A percentile compares a stretch with the other conserved stretches of the same genome.
Evolutionary conservation across 2,888 invertebrate genomes (phyloP).

Genomic region (Drosophila fungiperda): DNA sequence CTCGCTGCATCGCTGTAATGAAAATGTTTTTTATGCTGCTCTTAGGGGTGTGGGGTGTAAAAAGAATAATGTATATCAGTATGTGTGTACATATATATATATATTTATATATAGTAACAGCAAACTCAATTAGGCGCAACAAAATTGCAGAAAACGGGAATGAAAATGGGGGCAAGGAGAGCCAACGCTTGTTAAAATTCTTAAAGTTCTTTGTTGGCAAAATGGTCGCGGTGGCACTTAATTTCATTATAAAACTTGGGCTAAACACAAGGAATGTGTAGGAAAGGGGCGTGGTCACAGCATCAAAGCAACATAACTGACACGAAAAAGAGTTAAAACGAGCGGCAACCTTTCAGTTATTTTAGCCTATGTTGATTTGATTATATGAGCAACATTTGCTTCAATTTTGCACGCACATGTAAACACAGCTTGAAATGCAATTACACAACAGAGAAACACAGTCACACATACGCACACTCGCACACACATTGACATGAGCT

Average conservation of each 20-base stretch:
- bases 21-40: constrained; percentile 66
- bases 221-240: constrained; percentile 33
- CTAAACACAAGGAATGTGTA: constrained; percentile 16
- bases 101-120: constrained; percentile 13
- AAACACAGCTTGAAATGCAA: constrained; percentile 73
- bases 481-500: neutral
- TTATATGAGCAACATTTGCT: constrained; percentile 76
- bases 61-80: constrained; percentile 11
- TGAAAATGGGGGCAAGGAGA: neutral
- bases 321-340: constrained; percentile 41
- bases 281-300: constrained; percentile 23
- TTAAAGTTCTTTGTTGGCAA: constrained; percentile 42
- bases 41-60: neutral
- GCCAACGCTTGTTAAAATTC: constrained; percentile 48
- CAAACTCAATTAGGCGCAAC: constrained; percentile 73
- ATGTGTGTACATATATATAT: neutral
- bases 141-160: constrained; percentile 4
- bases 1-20: constrained; percentile 60
- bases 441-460: constrained; percentile 52
- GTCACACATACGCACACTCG: constrained; percentile 3
- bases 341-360: constrained; percentile 1
- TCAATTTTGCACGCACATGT: constrained; percentile 80
- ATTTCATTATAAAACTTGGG: constrained; percentile 44
- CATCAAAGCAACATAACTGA: constrained; percentile 29
- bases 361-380: constrained; percentile 63